Evolutionary conservation across 2,888 invertebrate species (phyloP).

Genomic region (Hirtodrosophila trivittata): DNA sequence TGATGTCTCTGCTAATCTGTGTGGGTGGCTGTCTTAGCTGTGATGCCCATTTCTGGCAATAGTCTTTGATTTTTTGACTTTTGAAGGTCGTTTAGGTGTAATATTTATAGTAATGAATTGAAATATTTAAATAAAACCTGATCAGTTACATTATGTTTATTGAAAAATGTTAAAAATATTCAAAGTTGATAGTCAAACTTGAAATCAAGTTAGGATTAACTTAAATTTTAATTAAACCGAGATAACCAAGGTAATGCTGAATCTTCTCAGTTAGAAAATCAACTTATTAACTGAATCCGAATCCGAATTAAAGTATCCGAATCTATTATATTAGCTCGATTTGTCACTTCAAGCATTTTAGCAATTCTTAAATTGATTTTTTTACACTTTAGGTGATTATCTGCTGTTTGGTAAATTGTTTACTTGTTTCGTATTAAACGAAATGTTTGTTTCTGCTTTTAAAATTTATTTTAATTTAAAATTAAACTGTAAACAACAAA

Average conservation of each 20-base stretch:
- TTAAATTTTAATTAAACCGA: too few relatives aligned
- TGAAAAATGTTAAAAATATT: too few relatives aligned
- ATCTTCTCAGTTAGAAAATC: too few relatives aligned
- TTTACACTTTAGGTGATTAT: constrained; percentile 49
- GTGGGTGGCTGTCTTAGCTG: constrained; percentile 57
- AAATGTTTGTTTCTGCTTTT: constrained; percentile 41
- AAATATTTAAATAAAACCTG: background rate
- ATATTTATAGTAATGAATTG: constrained; percentile 15
- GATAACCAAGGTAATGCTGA: too few relatives aligned
- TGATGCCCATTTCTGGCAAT: constrained; percentile 33
- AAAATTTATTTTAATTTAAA: constrained; percentile 67
- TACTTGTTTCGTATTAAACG: constrained; percentile 52
- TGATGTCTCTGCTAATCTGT: constrained; percentile 39
- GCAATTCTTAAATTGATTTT: constrained; percentile 29
- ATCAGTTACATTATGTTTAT: background rate
- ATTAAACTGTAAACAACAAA: constrained; percentile 64
- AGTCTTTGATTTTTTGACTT: constrained; percentile 7
- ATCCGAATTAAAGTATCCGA: too few relatives aligned
- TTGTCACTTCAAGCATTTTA: constrained; percentile 21
- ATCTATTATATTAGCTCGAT: constrained; percentile 20
- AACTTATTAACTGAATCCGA: too few relatives aligned
- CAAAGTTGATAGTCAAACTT: too few relatives aligned
- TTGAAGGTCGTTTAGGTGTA: constrained; percentile 39
- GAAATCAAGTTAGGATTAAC: too few relatives aligned
- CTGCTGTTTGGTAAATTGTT: constrained; percentile 33